Evolutionary conservation across 2,113 vertebrate species (phyloP).

Genomic region (Sturnira hondurensis): DNA sequence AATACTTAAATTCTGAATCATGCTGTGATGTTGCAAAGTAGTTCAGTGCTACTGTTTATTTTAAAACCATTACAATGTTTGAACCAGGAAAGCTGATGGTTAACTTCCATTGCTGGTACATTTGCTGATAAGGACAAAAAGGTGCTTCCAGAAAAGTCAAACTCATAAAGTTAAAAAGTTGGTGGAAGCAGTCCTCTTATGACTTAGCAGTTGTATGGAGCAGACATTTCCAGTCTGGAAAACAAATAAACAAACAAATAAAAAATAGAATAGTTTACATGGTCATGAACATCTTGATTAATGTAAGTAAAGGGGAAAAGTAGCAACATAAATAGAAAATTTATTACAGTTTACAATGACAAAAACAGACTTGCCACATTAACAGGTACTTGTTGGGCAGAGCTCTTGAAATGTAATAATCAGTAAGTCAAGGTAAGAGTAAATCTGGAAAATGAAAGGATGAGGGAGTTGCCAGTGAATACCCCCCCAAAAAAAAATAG

Average conservation of each 20-base stretch:
- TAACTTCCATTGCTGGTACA: background rate
- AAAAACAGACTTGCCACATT: background rate
- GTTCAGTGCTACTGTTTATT: slow-evolving; percentile 67
- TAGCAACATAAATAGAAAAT: background rate
- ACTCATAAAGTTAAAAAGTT: background rate
- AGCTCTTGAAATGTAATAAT: background rate
- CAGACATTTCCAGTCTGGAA: background rate
- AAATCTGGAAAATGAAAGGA: background rate
- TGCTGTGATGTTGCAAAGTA: slow-evolving; percentile 74
- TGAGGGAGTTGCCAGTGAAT: background rate
- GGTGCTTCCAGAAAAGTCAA: background rate
- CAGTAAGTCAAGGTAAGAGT: background rate
- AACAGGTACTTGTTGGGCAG: background rate
- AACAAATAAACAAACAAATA: background rate
- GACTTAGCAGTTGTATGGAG: background rate
- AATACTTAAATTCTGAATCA: slow-evolving; percentile 64
- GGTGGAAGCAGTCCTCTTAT: background rate
- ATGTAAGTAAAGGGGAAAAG: background rate
- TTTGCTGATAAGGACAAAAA: background rate
- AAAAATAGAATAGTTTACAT: background rate
- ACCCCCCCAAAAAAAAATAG: background rate
- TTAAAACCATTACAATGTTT: slow-evolving; percentile 65
- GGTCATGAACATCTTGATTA: background rate
- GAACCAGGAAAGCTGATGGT: slow-evolving; percentile 32
- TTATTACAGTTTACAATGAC: background rate